Evolutionary conservation across 64 coral and sea anemone species (phyloP), one percentile per base, ranked within the genome.

Genomic region (Montipora cactus): DNA sequence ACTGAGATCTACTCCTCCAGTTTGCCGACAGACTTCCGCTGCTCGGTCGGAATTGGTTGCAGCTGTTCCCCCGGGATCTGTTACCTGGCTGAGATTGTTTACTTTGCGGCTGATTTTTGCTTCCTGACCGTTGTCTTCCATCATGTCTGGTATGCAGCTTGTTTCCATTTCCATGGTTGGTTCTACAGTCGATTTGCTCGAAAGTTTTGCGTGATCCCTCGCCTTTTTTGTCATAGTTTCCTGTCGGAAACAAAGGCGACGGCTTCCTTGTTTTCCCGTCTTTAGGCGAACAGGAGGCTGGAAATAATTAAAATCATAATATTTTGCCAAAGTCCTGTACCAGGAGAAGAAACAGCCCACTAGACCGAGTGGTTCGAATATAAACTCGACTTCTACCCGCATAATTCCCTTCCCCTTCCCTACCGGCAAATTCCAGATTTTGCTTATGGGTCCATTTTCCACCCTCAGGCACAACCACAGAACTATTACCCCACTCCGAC

Each of bases 231-330:
- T 96, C 95, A 66, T 94, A 92, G 49, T 83, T 79, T 18, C 84
- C 87, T 53, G 80, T 79, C 8, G 90, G 66, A 55, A 94, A 94
- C 95, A 92, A 97, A 1, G 93, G 96, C 9, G 78, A 81, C 14
- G 89, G 92, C 20, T 55, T 95, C 11, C 84, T 98, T 14, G 49
- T 14, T 23, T 90, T 95, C 7, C 64, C 88, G 37, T 90, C 89
- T 75, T 73, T 61, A 51, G 21, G 87, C 45, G 72, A 13, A 15
- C 44, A 74, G 59, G 59, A 67, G 1, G 74, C 50, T 79, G 49
- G 9, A 47, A 67, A 88, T 4, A 93, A 49, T 69, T 12, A 5
- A 81, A 55, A 51, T 5, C 49, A 67, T 19, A 18, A 25, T 37
- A 47, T 20, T 72, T 47, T 44, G 47, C 61, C 61, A 12, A 14